A percentile compares a stretch with the other conserved stretches of the same genome.
phyloP scores from a whole-genome alignment of 2,888 invertebrate species.

The Pollenia amentaria region DNA sequence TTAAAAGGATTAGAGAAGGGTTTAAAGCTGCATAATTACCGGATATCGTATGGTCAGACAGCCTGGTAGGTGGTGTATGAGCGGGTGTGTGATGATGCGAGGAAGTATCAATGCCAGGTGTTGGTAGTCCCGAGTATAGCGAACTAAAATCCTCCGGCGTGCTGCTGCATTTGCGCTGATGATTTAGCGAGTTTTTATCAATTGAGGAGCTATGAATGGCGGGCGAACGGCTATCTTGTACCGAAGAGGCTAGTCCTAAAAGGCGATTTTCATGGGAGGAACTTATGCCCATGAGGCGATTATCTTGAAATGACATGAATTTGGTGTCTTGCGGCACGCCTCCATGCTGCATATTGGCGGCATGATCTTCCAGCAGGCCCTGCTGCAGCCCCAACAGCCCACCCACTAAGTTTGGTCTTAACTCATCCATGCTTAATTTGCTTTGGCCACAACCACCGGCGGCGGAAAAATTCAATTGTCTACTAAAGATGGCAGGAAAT shows the following conservation, averaged over 20 bases:
- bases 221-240: slow-evolving; percentile 86
- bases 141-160: slow-evolving; percentile 95
- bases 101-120: slow-evolving; percentile 85
- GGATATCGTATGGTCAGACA: slow-evolving; percentile 87
- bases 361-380: slow-evolving; percentile 92
- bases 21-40: slow-evolving; percentile 84
- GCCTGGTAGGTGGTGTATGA: slow-evolving; percentile 88
- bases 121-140: slow-evolving; percentile 89
- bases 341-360: slow-evolving; percentile 85
- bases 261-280: slow-evolving; percentile 84
- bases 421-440: slow-evolving; percentile 93
- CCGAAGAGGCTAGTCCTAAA: slow-evolving; percentile 84
- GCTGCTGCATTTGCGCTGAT: slow-evolving; percentile 90
- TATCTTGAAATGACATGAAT: slow-evolving; percentile 85
- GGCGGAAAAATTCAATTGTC: slow-evolving; percentile 92
- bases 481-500: slow-evolving; percentile 95
- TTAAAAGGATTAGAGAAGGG: slow-evolving; percentile 59
- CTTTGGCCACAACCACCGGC: slow-evolving; percentile 89
- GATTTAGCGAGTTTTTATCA: slow-evolving; percentile 86
- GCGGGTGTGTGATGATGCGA: slow-evolving; percentile 88
- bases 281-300: slow-evolving; percentile 84
- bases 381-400: slow-evolving; percentile 91
- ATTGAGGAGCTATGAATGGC: slow-evolving; percentile 80
- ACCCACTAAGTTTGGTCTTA: slow-evolving; percentile 92
- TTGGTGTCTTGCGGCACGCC: slow-evolving; percentile 84